A percentile compares a stretch with the other conserved stretches of the same genome.
Conservation (phyloP, 35 echinoderm and acorn worm species). For the Apostichopus japonicus region DNA sequence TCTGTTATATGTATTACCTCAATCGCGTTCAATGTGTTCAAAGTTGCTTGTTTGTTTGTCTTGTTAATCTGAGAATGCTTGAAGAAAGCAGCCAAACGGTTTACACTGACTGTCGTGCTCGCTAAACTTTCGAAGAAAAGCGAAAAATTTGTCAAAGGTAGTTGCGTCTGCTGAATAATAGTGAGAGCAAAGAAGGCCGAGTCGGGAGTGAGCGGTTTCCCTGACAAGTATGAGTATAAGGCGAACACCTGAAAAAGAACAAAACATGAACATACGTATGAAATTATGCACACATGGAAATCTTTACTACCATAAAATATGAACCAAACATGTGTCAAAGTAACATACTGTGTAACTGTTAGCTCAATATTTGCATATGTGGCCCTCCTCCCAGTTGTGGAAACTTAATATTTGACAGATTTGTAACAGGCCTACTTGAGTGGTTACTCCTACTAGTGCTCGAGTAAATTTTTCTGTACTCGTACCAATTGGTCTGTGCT, state of each 20-base stretch:
- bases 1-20: background rate
- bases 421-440: too few relatives aligned
- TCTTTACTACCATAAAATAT: too few relatives aligned
- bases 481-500: too few relatives aligned
- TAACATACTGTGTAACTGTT: too few relatives aligned
- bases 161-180: slow-evolving; percentile 24
- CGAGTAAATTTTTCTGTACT: too few relatives aligned
- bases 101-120: slow-evolving; percentile 10
- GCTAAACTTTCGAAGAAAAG: slow-evolving; percentile 35
- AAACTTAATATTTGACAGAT: too few relatives aligned
- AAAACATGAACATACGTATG: too few relatives aligned
- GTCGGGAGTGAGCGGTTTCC: background rate
- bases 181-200: background rate
- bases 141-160: slow-evolving; percentile 34
- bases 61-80: background rate
- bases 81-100: background rate
- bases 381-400: too few relatives aligned
- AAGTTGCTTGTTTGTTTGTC: background rate
- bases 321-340: too few relatives aligned
- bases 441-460: too few relatives aligned
- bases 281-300: too few relatives aligned
- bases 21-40: background rate
- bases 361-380: too few relatives aligned
- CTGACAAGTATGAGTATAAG: background rate
- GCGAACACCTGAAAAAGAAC: slow-evolving; percentile 5